Evolutionary conservation across 2,888 invertebrate species (phyloP), one percentile per base, ranked within the genome.

Genomic region (Piscicola geometra): DNA sequence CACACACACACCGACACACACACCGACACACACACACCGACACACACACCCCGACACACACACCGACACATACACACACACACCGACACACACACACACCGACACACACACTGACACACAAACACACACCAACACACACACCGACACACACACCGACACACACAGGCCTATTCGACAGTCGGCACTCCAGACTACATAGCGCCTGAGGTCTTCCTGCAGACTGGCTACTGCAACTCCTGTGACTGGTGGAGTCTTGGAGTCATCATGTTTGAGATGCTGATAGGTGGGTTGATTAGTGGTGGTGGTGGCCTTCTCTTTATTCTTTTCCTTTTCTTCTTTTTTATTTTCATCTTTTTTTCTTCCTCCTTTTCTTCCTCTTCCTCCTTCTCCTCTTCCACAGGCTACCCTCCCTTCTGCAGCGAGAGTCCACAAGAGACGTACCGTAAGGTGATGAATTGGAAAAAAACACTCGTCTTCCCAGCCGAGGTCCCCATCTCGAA

Each of bases 181-280:
- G 99, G 98, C 75, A 99, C 99, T 71, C 99, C 99, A 1, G 99
- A 99, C 88, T 99, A 99, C 85, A 99, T 99, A 83, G 99, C 99
- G 47, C 99, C 99, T 0, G 99, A 99, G 89, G 98, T 99, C 82
- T 99, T 88, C 81, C 86, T 86, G 81, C 97, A 97, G 87, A 96
- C 95, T 52, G 99, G 99, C 66, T 99, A 99, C 86, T 95, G 94
- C 1, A 92, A 94, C 71, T 92, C 95, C 77, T 99, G 98, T 82
- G 99, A 99, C 87, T 99, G 97, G 94, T 99, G 99, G 99, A 97
- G 96, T 78, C 89, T 99, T 76, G 99, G 99, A 35, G 99, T 99
- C 76, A 99, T 99, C 82, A 99, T 99, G 99, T 99, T 98, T 87
- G 99, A 99, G 88, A 99, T 99, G 99, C 89, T 99, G 81, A 99